A percentile compares a stretch with the other conserved stretches of the same genome.
Conservation (phyloP, 2,113 vertebrate species). For the Alethe diademata region DNA sequence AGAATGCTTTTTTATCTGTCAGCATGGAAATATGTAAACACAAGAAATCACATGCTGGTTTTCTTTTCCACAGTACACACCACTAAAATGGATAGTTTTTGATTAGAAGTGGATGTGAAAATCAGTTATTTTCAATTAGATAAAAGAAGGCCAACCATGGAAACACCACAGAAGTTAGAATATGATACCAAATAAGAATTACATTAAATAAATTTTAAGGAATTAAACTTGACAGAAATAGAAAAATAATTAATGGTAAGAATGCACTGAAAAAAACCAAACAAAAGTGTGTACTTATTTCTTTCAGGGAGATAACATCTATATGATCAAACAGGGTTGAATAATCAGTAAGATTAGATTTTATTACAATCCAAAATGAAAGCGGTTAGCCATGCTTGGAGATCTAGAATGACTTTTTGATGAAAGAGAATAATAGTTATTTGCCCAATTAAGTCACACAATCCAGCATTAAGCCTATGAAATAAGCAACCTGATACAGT, state of each 20-base stretch:
- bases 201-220: background rate
- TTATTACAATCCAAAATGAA: background rate
- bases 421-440: background rate
- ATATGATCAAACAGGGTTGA: background rate
- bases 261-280: background rate
- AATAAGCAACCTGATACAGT: background rate
- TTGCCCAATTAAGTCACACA: background rate
- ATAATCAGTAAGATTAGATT: background rate
- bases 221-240: background rate
- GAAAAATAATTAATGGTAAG: background rate
- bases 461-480: background rate
- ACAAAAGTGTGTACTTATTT: background rate
- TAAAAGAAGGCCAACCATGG: background rate
- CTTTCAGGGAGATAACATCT: background rate
- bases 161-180: background rate
- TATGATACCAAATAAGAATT: background rate
- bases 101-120: background rate
- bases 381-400: background rate
- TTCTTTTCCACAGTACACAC: background rate
- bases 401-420: background rate
- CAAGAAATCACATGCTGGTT: background rate
- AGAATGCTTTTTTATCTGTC: background rate
- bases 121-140: background rate
- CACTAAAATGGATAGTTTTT: background rate
- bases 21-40: background rate